Base-by-base conservation (phyloP, 1,140 invertebrate genomes). In the Cydia splendana region DNA sequence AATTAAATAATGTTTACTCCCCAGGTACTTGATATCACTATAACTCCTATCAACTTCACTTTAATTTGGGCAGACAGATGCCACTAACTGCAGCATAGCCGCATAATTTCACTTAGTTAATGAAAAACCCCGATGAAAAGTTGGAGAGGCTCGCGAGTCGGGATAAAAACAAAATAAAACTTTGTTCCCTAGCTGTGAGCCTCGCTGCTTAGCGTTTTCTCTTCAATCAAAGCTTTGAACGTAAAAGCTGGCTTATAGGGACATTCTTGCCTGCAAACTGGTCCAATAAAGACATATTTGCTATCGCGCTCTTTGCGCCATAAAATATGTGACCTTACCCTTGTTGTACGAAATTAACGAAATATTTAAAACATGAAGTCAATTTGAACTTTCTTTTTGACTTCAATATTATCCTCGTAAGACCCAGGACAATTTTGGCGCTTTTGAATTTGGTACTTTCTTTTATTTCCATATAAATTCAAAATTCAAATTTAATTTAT, bases 111-210 rank as follows among this genome's bases (percentile, higher is more conserved):
- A 67, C 30, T 67, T 20, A 18, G 57, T 62, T 67, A 67, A 67
- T 67, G 24, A 67, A 67, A 62, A 67, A 28, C 28, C 30, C 65
- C 34, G 12, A 67, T 67, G 10, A 67, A 67, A 65, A 65, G 20
- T 24, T 65, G 65, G 24, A 62, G 53, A 13, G 28, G 28, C 28
- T 67, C 65, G 65, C 18, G 57, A 62, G 57, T 62, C 57, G 28
- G 65, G 5, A 30, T 30, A 67, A 67, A 62, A 67, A 30, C 65
- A 30, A 67, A 67, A 67, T 67, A 67, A 67, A 67, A 67, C 65
- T 67, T 67, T 67, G 65, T 30, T 67, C 30, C 18, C 12, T 20
- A 65, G 24, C 62, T 65, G 62, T 28, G 18, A 28, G 62, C 62
- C 18, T 9, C 30, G 53, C 24, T 30, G 65, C 65, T 67, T 57